Evolutionary conservation across 2,888 invertebrate species (phyloP), one percentile per base, ranked within the genome.

Genomic region (Tenthredo distinguenda): DNA sequence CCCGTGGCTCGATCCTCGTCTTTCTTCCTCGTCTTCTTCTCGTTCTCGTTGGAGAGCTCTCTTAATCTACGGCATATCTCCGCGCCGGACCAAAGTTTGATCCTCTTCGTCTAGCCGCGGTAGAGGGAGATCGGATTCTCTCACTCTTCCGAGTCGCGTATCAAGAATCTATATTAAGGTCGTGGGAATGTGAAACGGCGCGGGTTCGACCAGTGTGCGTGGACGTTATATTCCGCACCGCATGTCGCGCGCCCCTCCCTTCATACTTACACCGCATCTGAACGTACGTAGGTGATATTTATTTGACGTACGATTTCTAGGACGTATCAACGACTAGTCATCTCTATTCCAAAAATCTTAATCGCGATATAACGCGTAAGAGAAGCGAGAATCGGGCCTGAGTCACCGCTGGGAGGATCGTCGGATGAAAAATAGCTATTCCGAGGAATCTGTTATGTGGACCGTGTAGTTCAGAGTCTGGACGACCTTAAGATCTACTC

Each of bases 161-260:
- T 91, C 91, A 91, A 89, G 89, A 90, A 91, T 91, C 91, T 91
- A 91, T 91, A 91, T 91, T 91, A 91, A 91, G 91, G 91, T 91
- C 91, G 91, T 91, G 91, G 91, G 91, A 91, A 91, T 91, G 91
- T 91, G 91, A 91, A 91, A 91, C 91, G 91, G 88, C 89, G 31
- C 89, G 89, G 90, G 90, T 89, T 87, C 87, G 85, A 18, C 26
- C 82, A 26, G 82, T 81, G 81, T 81, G 81, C 50, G 76, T 74
- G 50, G 26, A 77, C 76, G 47, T 47, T 50, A 50, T 77, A 77
- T 74, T 74, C 40, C 74, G 74, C 26, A 26, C 21, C 12, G 50
- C 76, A 50, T 50, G 12, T 77, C 76, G 43, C 10, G 3, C 37
- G 31, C 34, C 71, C 71, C 71, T 18, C 71, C 71, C n/a, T 12